Base-by-base conservation (phyloP, 2,888 invertebrate genomes). In the Folsomia manolachei region DNA sequence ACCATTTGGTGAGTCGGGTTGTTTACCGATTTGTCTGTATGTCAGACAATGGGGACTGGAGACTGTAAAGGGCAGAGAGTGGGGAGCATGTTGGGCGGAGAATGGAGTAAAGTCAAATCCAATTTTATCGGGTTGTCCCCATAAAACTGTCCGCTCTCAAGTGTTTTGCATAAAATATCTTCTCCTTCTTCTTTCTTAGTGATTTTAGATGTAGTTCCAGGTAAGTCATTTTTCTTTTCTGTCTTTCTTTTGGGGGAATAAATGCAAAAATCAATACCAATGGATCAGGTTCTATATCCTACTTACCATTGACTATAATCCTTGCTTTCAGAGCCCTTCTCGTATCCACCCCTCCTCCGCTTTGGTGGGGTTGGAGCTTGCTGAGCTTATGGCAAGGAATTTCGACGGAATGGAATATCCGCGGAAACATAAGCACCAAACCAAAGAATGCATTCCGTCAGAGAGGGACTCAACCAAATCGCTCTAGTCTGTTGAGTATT, bases 91-190 rank as follows among this genome's bases (percentile, higher is more conserved):
- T n/a, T n/a, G n/a, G n/a, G n/a, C n/a, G n/a, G n/a, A n/a, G n/a
- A 51, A 51, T 9, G 51, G 9, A 56, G 56, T 56, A n/a, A 19
- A 56, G 56, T 56, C 56, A 56, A 56, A 27, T 64, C 25, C 51
- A 66, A 66, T 66, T 66, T 66, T 66, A 66, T 52, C 66, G 27
- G 52, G 14, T 39, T 27, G 27, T 14, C 23, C 64, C 14, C 9
- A 52, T 66, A 66, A 66, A 66, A 66, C 51, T 66, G 66, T 66
- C 66, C 66, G 18, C 19, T n/a, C n/a, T 66, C 19, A 18, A 52
- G 53, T 27, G 19, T 52, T 66, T 52, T 66, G 52, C 25, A 25
- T 51, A 66, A 52, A 66, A 66, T 66, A 66, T 66, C 19, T 52
- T 66, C 53, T 21, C 51, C 9, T 27, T 21, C 51, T 66, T 23